Conservation (phyloP, 2,888 invertebrate genomes). For the Ormyrus nitidulus region DNA sequence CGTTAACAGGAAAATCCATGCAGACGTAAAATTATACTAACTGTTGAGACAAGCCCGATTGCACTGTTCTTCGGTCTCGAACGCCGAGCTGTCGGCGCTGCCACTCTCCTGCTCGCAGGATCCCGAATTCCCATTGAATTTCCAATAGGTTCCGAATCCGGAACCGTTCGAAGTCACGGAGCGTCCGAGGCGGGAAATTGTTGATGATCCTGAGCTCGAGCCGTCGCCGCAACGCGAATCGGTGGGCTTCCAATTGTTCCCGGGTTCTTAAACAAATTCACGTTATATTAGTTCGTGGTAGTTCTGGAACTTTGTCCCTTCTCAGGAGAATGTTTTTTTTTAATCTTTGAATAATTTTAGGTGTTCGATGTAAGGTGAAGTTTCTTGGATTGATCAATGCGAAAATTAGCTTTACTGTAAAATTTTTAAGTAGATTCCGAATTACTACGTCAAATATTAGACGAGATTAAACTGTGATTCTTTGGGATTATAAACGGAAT, state of each 20-base stretch:
- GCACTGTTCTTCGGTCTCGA: constrained; percentile 21
- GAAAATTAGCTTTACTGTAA: no score
- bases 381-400: no score
- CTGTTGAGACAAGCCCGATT: constrained; percentile 24
- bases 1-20: background rate
- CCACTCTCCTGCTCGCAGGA: constrained; percentile 9
- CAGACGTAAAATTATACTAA: background rate
- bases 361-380: no score
- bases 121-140: constrained; percentile 31
- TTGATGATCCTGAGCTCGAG: no score
- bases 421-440: no score
- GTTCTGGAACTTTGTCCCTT: no score
- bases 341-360: no score
- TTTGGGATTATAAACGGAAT: no score
- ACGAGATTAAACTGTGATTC: no score
- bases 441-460: no score
- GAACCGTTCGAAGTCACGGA: constrained; percentile 12
- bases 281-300: no score
- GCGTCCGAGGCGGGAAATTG: background rate
- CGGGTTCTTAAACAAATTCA: constrained; percentile 1
- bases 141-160: background rate
- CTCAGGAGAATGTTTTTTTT: background rate
- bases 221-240: constrained; percentile 11
- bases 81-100: background rate
- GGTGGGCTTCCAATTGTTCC: constrained; percentile 9